Evolutionary conservation across 2,797 vertebrate species (phyloP), one percentile per base, ranked within the genome.

Genomic region (Halcyon badia): DNA sequence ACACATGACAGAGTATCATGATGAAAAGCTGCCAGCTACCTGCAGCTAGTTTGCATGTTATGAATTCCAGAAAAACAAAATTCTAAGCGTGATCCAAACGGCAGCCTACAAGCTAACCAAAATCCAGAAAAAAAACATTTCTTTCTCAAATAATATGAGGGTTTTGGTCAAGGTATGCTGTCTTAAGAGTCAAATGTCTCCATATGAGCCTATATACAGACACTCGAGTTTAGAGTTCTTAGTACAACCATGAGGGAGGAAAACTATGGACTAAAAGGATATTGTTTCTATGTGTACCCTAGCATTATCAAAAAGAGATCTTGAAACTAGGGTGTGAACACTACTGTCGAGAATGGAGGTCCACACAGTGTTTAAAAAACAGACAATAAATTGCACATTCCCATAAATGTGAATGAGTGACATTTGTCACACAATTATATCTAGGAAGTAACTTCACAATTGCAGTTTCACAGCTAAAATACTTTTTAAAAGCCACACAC

Each of bases 1-100:
- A 52, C 1, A 21, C 2, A 0, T 1, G 8, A 69, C 26, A 86
- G 15, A 82, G 9, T 3, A 65, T 6, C 31, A 24, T 1, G 25
- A 17, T 2, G 20, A 57, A 19, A 60, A 87, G 77, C 1, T 30
- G 61, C 5, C 20, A 70, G 20, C 37, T 49, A 65, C 5, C 31
- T 66, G 28, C 65, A 56, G 39, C 14, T 58, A 56, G 25, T 75
- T 58, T 66, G 30, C 62, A 57, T 17, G 19, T 25, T 54, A 78
- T 0, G 0, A 62, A 83, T 24, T 64, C 31, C 41, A 51, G 51
- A 60, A n/a, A 68, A 15, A 57, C 25, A 65, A 75, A 75, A 35
- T 18, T 62, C 22, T n/a, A 66, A 33, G 30, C 3, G 2, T 16
- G 39, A 83, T 26, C 30, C 81, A 77, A 83, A 85, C 41, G 35